Evolutionary conservation across 2,888 invertebrate genomes (phyloP).

Genomic region (Caenorhabditis afra): DNA sequence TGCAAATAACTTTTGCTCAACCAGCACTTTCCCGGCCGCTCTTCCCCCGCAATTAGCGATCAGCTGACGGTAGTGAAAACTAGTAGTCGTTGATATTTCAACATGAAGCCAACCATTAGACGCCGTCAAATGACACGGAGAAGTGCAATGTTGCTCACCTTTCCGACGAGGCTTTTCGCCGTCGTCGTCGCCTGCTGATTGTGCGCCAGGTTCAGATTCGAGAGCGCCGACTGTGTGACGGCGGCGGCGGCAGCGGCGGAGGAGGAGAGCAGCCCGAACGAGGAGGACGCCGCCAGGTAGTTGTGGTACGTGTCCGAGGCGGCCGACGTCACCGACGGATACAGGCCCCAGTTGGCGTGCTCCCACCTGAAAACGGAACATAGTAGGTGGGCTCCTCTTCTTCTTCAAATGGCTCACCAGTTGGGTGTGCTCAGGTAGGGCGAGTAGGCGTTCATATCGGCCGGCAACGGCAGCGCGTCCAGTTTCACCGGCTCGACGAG

Average conservation of each 20-base stretch:
- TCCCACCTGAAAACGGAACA: slow-evolving; percentile 49
- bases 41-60: background rate
- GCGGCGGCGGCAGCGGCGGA: slow-evolving; percentile 24
- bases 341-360: slow-evolving; percentile 42
- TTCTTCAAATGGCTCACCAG: slow-evolving; percentile 33
- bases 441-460: slow-evolving; percentile 51
- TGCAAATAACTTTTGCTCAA: too few species aligned
- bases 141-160: too few species aligned
- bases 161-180: slow-evolving; percentile 9
- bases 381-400: background rate
- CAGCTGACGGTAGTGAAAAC: background rate
- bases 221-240: slow-evolving; percentile 19
- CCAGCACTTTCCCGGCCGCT: too few species aligned
- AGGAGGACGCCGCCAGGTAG: slow-evolving; percentile 12
- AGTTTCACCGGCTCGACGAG: slow-evolving; percentile 15
- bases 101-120: too few species aligned
- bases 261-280: slow-evolving; percentile 26
- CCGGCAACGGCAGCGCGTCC: slow-evolving; percentile 28
- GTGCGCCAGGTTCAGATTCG: too few species aligned
- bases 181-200: too few species aligned
- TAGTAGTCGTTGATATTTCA: slow-evolving; percentile 23
- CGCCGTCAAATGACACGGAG: too few species aligned
- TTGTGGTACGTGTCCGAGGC: slow-evolving; percentile 39
- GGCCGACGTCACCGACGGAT: slow-evolving; percentile 35
- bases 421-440: slow-evolving; percentile 40